Percentiles rank a stretch among this genome's conserved stretches.
phyloP scores from a whole-genome alignment of 1,140 invertebrate genomes.

The Aphidius ervi region DNA sequence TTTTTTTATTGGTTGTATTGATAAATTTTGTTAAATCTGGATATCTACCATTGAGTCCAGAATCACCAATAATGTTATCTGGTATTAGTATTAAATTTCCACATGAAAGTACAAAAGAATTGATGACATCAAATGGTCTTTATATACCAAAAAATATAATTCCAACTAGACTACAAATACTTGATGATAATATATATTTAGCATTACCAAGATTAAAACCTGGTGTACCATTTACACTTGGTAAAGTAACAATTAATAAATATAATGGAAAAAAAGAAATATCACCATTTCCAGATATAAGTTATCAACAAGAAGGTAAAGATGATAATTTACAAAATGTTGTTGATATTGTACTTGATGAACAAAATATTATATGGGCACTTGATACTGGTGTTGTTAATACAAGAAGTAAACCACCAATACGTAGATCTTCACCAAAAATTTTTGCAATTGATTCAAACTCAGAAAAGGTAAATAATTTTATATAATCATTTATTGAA shows the following conservation, averaged over 20 bases:
- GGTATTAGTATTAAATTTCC: slow-evolving; percentile 58
- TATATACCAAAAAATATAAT: slow-evolving; percentile 60
- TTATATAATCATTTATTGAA: neutral
- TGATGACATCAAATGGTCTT: slow-evolving; percentile 56
- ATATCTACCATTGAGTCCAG: slow-evolving; percentile 5
- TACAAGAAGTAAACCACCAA: slow-evolving; percentile 59
- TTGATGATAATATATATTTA: slow-evolving; percentile 56
- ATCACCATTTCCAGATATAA: slow-evolving; percentile 61
- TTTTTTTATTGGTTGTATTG: neutral
- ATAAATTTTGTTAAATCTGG: slow-evolving; percentile 23
- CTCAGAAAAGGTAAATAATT: slow-evolving; percentile 50
- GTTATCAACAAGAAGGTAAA: slow-evolving; percentile 60
- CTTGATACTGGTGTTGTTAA: slow-evolving; percentile 66
- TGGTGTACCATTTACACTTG: slow-evolving; percentile 61
- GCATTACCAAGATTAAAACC: slow-evolving; percentile 58
- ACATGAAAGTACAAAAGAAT: slow-evolving; percentile 56
- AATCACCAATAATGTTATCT: slow-evolving; percentile 42
- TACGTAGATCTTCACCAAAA: slow-evolving; percentile 63
- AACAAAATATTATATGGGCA: slow-evolving; percentile 64
- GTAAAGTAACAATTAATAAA: slow-evolving; percentile 54
- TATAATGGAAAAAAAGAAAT: slow-evolving; percentile 34
- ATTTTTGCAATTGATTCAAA: slow-evolving; percentile 61
- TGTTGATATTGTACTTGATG: slow-evolving; percentile 59
- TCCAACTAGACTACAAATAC: slow-evolving; percentile 59
- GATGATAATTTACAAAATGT: slow-evolving; percentile 60